Base-by-base conservation (phyloP, 2,113 vertebrate species). In the Thunnus maccoyii region DNA sequence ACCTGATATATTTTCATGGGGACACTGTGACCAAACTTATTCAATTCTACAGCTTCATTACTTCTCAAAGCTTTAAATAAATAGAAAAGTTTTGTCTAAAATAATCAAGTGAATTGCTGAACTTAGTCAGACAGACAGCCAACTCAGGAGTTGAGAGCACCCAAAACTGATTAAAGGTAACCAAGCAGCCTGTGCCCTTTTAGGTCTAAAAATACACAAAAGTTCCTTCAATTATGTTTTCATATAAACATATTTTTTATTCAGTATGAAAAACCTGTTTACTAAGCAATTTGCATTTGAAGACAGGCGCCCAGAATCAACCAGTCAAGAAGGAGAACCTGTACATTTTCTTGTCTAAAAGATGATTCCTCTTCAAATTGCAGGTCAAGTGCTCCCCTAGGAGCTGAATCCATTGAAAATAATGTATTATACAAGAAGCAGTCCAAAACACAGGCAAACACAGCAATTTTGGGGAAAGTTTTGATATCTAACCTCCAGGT, bases 381-480 rank as follows among this genome's bases (percentile, higher is more conserved):
- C 70, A 72, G 69, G 65, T 76, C 78, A 81, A 82, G 57, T 47
- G 50, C 64, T 80, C 75, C 80, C 73, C 17, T 7, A 65, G 76
- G 66, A 84, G 41, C 41, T 65, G 72, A 84, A 82, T 83, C 72
- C 79, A 86, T 85, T 76, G 81, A 80, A 47, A 64, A 30, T 83
- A 25, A 87, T 75, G 20, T 60, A 65, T 86, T 72, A 79, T 70
- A 84, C 57, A 76, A 64, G 63, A 79, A 15, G 44, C 54, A 41
- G 60, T 72, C 11, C 36, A 48, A 68, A 71, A 78, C 58, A 14
- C 52, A 14, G 25, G 41, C 67, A 52, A 50, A 79, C 47, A 44
- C 55, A 22, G 63, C 73, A 47, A 52, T 67, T 86, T 60, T 13
- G 0, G 16, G 30, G 32, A 57, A 75, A 68, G 52, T 72, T 62